These are phyloP conservation scores for Oreochromis tanganicae DNA, from an alignment of 2,113 vertebrate species.

Conservation along the genomic window DNA sequence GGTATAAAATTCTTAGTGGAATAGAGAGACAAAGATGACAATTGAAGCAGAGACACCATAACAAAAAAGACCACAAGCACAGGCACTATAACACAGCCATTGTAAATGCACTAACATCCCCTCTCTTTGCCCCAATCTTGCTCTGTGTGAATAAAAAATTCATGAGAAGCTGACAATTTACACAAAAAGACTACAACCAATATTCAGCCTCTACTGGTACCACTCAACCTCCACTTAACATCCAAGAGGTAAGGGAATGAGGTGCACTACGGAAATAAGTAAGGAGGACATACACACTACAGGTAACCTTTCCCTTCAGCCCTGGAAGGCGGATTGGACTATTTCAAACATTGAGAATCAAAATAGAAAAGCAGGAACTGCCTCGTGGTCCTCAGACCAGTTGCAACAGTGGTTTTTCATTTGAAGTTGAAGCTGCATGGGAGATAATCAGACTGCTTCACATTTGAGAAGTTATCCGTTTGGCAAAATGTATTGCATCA, in stretches of 20 bases:
- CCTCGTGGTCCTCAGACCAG: not conserved
- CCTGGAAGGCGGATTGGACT: not conserved
- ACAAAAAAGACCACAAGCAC: not conserved
- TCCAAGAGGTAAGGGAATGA: not conserved
- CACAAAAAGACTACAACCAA: not conserved
- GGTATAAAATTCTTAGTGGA: not conserved
- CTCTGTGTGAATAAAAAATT: not conserved
- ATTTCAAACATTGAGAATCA: not conserved
- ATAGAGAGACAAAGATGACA: not conserved
- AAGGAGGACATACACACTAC: not conserved
- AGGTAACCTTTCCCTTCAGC: not conserved
- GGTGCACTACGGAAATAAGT: not conserved
- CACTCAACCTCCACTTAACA: constrained; percentile 20
- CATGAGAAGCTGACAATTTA: constrained; percentile 11
- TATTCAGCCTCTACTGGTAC: not conserved
- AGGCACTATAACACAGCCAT: not conserved
- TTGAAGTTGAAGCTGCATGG: not conserved
- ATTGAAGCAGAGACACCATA: not conserved
- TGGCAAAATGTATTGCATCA: not conserved
- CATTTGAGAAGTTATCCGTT: not conserved
- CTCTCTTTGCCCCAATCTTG: not conserved
- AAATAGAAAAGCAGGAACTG: not conserved
- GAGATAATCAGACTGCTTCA: not conserved
- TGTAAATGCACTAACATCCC: not conserved
- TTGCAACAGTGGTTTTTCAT: not conserved